phyloP scores from a whole-genome alignment of 2,888 invertebrate genomes.

The Esperia sulphurella region DNA sequence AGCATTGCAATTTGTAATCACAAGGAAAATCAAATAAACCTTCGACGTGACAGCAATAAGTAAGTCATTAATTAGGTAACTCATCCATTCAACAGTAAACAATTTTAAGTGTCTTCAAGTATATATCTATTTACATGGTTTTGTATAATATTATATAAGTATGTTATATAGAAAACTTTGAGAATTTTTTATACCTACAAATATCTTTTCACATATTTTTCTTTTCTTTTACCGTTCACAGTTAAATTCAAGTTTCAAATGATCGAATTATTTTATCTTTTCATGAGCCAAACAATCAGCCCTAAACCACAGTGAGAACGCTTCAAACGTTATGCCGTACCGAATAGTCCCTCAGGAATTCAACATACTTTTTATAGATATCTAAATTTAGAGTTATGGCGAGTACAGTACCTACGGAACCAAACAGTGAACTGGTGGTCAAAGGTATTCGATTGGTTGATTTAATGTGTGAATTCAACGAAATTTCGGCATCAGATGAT shows the following conservation, averaged over 20 bases:
- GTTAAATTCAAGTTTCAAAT: no score
- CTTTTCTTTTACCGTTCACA: no score
- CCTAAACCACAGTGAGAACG: neutral
- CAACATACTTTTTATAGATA: conserved; percentile 52
- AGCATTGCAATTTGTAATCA: conserved; percentile 18
- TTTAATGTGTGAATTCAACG: neutral
- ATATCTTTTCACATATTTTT: no score
- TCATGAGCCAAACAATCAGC: neutral
- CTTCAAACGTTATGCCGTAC: neutral
- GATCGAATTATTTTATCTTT: no score
- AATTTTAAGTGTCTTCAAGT: neutral
- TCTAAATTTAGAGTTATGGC: conserved; percentile 55
- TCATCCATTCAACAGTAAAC: conserved; percentile 1
- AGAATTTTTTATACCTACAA: no score
- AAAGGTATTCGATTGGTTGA: conserved; percentile 24
- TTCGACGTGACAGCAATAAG: conserved; percentile 37
- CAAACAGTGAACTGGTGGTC: conserved; percentile 36
- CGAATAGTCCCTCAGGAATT: conserved; percentile 42
- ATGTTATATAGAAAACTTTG: no score
- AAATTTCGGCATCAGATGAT: neutral
- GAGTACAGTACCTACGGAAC: conserved; percentile 32
- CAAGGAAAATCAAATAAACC: conserved; percentile 28
- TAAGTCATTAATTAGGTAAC: conserved; percentile 18
- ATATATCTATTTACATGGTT: neutral
- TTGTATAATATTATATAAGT: neutral